Percentiles rank a stretch among this genome's conserved stretches.
These are phyloP conservation scores for Lepas anatifera DNA, from an alignment of 2,888 invertebrate genomes.

Conservation along the genomic window DNA sequence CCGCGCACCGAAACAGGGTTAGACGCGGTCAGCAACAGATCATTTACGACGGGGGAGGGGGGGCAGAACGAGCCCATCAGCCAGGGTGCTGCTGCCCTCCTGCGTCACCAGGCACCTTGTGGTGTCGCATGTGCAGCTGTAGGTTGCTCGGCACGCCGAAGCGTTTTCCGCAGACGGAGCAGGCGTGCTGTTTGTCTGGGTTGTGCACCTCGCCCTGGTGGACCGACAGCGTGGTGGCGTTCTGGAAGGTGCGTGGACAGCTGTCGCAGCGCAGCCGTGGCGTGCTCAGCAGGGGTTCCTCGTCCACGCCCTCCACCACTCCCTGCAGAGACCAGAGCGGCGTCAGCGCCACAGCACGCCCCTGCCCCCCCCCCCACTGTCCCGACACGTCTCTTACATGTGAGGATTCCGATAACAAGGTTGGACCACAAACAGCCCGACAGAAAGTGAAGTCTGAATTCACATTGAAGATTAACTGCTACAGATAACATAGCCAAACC, in stretches of 20 bases:
- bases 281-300: background rate
- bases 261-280: background rate
- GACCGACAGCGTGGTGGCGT: background rate
- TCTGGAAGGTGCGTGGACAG: background rate
- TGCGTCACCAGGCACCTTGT: slow-evolving; percentile 35
- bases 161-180: slow-evolving; percentile 53
- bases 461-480: too few relatives aligned
- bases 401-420: too few relatives aligned
- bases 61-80: too few relatives aligned
- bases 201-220: background rate
- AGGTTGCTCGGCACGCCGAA: slow-evolving; percentile 68
- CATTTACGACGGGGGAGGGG: too few relatives aligned
- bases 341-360: background rate
- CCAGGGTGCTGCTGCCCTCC: background rate
- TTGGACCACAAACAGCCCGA: too few relatives aligned
- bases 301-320: background rate
- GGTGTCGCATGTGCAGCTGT: slow-evolving; percentile 60
- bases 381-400: too few relatives aligned
- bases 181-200: slow-evolving; percentile 49
- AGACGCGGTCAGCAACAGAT: too few relatives aligned
- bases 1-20: too few relatives aligned
- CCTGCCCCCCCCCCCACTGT: too few relatives aligned
- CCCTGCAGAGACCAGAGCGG: background rate
- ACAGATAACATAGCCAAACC: too few relatives aligned
- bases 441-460: too few relatives aligned